Conservation (phyloP, 2,797 vertebrate genomes). For the Phataginus tricuspis region DNA sequence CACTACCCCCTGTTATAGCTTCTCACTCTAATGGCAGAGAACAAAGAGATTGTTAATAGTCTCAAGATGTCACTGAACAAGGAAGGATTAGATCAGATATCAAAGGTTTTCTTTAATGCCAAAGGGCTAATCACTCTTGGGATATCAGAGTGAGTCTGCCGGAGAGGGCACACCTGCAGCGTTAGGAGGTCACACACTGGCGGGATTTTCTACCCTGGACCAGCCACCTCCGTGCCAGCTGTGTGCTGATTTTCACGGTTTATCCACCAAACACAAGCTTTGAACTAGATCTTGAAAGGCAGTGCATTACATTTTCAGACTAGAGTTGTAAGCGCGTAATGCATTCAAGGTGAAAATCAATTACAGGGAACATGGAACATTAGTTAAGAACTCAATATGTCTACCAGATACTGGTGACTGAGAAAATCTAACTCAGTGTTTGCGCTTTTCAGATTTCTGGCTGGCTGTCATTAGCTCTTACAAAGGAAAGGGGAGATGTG, state of each 20-base stretch:
- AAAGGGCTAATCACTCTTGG: constrained; percentile 4
- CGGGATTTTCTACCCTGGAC: background rate
- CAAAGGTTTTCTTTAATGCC: constrained; percentile 16
- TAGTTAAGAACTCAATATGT: background rate
- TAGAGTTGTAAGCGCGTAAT: background rate
- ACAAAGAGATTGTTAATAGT: background rate
- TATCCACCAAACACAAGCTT: constrained; percentile 16
- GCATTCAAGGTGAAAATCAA: constrained; percentile 5
- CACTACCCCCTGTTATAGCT: background rate
- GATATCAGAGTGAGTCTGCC: background rate
- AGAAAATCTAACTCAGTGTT: background rate
- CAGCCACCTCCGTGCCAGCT: constrained; percentile 11
- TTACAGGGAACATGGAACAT: background rate
- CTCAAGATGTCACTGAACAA: background rate
- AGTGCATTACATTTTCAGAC: background rate
- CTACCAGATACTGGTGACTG: background rate
- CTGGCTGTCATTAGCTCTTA: background rate
- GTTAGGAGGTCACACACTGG: background rate
- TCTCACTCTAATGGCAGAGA: background rate
- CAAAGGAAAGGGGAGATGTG: background rate
- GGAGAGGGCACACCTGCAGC: background rate
- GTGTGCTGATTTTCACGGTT: background rate
- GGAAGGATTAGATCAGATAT: background rate
- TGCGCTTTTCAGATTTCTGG: background rate
- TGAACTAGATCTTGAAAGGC: background rate